phyloP scores from a whole-genome alignment of 2,797 vertebrate species.

The Microcaecilia unicolor region DNA sequence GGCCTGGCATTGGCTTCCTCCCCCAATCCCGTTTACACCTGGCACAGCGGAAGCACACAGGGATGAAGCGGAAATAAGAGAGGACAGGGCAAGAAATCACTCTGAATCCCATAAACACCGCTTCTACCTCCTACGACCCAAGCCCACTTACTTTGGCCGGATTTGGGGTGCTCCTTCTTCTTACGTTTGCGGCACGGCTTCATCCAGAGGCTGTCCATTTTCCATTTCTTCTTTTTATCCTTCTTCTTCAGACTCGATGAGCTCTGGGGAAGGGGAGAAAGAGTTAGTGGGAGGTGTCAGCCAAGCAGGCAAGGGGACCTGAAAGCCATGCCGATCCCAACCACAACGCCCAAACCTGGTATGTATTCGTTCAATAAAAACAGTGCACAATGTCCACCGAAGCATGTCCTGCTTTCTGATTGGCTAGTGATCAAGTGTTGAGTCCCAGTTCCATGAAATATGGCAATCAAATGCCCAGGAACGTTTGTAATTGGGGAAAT shows the following conservation, averaged over 20 bases:
- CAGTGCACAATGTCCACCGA: too few relatives aligned
- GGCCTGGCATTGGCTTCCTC: constrained; percentile 14
- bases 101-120: not conserved
- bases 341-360: not conserved
- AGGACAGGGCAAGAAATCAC: not conserved
- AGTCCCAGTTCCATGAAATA: too few relatives aligned
- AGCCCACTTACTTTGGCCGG: constrained; percentile 30
- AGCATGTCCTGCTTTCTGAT: too few relatives aligned
- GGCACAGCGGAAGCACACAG: constrained; percentile 22
- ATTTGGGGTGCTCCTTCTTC: constrained; percentile 45
- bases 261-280: constrained; percentile 37
- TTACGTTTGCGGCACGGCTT: constrained; percentile 54
- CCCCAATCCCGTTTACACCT: constrained; percentile 44
- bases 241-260: constrained; percentile 44
- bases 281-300: not conserved
- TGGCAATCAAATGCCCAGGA: too few relatives aligned
- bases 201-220: constrained; percentile 57
- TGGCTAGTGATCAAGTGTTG: too few relatives aligned
- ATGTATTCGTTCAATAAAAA: too few relatives aligned
- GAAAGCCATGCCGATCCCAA: not conserved
- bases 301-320: too few relatives aligned
- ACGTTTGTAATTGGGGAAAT: too few relatives aligned
- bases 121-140: not conserved
- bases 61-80: constrained; percentile 9
- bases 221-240: constrained; percentile 50